Evolutionary conservation across 2,888 invertebrate species (phyloP).

Genomic region (Mantis religiosa): DNA sequence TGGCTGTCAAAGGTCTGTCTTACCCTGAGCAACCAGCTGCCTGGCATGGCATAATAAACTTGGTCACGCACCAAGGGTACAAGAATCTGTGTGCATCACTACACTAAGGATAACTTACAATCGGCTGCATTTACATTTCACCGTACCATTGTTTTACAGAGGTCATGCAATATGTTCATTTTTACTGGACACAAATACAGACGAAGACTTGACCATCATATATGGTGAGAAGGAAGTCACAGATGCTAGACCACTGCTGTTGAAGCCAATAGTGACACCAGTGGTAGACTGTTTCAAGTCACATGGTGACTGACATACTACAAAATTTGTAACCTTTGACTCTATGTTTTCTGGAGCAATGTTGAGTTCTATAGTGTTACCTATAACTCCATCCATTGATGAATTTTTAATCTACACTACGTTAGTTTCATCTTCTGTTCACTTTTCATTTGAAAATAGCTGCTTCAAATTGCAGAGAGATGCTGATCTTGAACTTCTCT

Average conservation of each 20-base stretch:
- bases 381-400: neutral
- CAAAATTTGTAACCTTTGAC: neutral
- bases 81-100: too few relatives aligned
- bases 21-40: too few relatives aligned
- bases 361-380: too few relatives aligned
- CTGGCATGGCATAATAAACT: too few relatives aligned
- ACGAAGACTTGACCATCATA: conserved; percentile 25
- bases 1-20: too few relatives aligned
- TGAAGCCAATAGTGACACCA: conserved; percentile 29
- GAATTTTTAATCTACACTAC: neutral
- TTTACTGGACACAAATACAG: neutral
- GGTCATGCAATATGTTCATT: neutral
- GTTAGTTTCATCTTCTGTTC: neutral
- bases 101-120: too few relatives aligned
- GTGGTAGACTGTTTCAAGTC: neutral
- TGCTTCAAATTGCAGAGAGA: neutral
- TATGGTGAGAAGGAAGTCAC: conserved; percentile 24
- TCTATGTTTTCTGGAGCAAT: too few relatives aligned
- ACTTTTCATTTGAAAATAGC: neutral
- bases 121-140: too few relatives aligned
- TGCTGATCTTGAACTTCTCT: neutral
- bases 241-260: conserved; percentile 25
- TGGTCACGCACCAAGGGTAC: too few relatives aligned
- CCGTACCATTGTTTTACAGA: neutral
- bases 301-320: neutral